Evolutionary conservation across 1,140 invertebrate genomes (phyloP), one percentile per base, ranked within the genome.

Genomic region (Cydia strobilella): DNA sequence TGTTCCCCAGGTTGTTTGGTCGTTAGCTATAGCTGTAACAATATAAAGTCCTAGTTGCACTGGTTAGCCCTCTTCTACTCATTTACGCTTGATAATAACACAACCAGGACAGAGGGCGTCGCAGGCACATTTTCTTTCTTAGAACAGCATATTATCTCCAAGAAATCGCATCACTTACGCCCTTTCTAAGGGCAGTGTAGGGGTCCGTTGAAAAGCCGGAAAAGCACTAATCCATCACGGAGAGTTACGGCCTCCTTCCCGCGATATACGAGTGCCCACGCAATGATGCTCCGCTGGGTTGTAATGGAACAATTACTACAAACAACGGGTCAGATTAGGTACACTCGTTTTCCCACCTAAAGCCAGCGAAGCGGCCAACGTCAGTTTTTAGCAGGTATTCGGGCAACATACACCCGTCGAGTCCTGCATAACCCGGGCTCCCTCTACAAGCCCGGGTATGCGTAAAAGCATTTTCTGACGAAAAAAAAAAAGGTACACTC

Each of bases 191-290:
- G 63, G 74, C 79, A 79, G 80, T 86, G 85, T 84, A 80, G 80
- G 83, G 80, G 82, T 81, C 80, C 78, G 86, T 76, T 89, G 84
- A 88, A 87, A 87, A 89, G 84, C 83, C 85, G 85, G 85, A 90
- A 86, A 86, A 84, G 84, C 85, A 78, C 76, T 84, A 86, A 89
- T 89, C 84, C 82, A 88, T 89, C 87, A 89, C 81, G n/a, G 76
- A 85, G 85, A 89, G 83, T 88, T 89, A 88, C 84, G 82, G 82
- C 83, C 76, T 84, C 81, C 85, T 77, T 74, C 25, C n/a, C 12
- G 77, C 77, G 76, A 81, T 83, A 80, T 83, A 82, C 79, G 80
- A 77, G 48, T 73, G 71, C 69, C 78, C 79, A 77, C 76, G 79
- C 77, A 63, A 80, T 74, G 79, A 42, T 74, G 74, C 45, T 82